Percentiles rank a stretch among this genome's conserved stretches.
Conservation (phyloP, 2,888 invertebrate genomes). For the Morpho deidamia region DNA sequence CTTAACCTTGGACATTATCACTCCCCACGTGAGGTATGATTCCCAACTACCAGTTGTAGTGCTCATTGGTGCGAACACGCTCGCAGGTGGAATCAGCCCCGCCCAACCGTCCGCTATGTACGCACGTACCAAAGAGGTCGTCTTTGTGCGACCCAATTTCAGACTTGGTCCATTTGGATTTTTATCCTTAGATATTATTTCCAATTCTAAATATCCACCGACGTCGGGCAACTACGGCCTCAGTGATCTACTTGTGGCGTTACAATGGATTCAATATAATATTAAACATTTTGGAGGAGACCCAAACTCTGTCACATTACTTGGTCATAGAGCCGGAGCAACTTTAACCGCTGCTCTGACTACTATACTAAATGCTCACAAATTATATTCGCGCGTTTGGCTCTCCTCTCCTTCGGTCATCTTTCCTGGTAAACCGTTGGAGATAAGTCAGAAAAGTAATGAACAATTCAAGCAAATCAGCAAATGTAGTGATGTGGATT, state of each 20-base stretch:
- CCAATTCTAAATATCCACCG: slow-evolving; percentile 83
- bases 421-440: slow-evolving; percentile 82
- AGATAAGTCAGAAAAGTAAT: slow-evolving; percentile 80
- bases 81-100: slow-evolving; percentile 88
- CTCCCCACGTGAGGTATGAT: slow-evolving; percentile 88
- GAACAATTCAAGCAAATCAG: slow-evolving; percentile 78
- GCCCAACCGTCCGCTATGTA: slow-evolving; percentile 86
- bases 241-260: slow-evolving; percentile 86
- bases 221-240: slow-evolving; percentile 93
- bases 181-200: slow-evolving; percentile 84
- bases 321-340: slow-evolving; percentile 92
- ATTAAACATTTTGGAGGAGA: slow-evolving; percentile 92
- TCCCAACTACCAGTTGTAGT: slow-evolving; percentile 90
- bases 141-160: slow-evolving; percentile 93
- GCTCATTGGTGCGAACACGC: slow-evolving; percentile 86
- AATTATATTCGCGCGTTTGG: slow-evolving; percentile 88
- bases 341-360: slow-evolving; percentile 88
- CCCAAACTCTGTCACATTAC: slow-evolving; percentile 85
- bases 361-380: slow-evolving; percentile 77
- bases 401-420: slow-evolving; percentile 87
- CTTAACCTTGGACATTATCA: slow-evolving; percentile 88
- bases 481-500: slow-evolving; percentile 77
- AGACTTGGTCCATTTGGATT: slow-evolving; percentile 89
- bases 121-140: slow-evolving; percentile 86
- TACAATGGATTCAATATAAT: slow-evolving; percentile 89